Base-by-base conservation (phyloP, 2,113 vertebrate genomes). In the Austrofundulus limnaeus region DNA sequence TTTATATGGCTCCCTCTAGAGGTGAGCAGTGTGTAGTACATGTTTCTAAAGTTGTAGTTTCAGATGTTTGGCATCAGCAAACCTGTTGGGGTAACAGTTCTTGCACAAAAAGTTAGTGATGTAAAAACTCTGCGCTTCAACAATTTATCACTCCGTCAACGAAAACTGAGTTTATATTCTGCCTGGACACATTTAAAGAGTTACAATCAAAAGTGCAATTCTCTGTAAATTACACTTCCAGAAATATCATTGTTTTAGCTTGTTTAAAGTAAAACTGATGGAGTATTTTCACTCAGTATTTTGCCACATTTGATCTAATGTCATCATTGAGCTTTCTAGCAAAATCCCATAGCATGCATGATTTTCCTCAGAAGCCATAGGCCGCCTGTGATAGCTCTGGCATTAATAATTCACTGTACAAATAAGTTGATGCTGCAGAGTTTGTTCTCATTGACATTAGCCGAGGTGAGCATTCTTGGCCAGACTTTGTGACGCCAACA, bases 401-500 rank as follows among this genome's bases (percentile, higher is more conserved):
- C 84, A 89, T 90, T 83, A 91, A 91, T 90, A 91, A 91, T 91
- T 86, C 81, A 89, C 72, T 61, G 70, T 83, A 58, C 77, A 63
- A 83, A 90, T 83, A 82, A 90, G 83, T 84, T 72, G 69, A 87
- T 87, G 84, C 72, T 78, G 81, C 87, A 81, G 78, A 80, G 79
- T 85, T 90, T 78, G 77, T 81, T 80, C 82, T 79, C 83, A 81
- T 87, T 85, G 89, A 87, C 86, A 89, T 91, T 87, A 90, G 84
- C 70, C 59, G 83, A 87, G 83, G 83, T 85, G 85, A 88, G 84
- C 87, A 73, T 81, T 90, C 81, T 66, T 73, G 84, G 77, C 70
- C 89, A 92, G 90, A 91, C 88, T 88, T 45, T 62, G 79, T 77
- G 88, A 89, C 87, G 90, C 92, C 91, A 77, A 68, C 77, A 73